phyloP scores from a whole-genome alignment of 92 coral and sea anemone genomes.

The Paramuricea clavata region DNA sequence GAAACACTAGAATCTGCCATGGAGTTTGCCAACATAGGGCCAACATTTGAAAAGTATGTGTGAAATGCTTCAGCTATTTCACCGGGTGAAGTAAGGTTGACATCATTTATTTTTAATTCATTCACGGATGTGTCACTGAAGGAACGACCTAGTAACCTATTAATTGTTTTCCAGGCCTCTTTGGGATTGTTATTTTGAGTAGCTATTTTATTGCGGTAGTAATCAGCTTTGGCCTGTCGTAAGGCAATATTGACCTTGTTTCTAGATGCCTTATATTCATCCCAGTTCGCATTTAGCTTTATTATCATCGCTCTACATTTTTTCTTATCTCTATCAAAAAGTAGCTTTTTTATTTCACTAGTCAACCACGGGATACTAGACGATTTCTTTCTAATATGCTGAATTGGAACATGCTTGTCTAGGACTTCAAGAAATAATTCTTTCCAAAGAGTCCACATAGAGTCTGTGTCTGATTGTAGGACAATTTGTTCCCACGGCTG shows the following conservation, averaged over 20 bases:
- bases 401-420: conserved; percentile 38
- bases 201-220: conserved; percentile 46
- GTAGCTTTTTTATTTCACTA: conserved; percentile 15
- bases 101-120: conserved; percentile 37
- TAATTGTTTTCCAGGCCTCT: no score
- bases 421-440: conserved; percentile 7
- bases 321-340: no score
- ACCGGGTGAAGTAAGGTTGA: background rate
- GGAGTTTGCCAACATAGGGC: no score
- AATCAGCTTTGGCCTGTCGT: no score
- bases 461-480: conserved; percentile 18
- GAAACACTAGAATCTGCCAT: no score
- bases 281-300: conserved; percentile 36
- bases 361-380: conserved; percentile 48
- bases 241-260: no score
- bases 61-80: no score
- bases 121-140: conserved; percentile 17
- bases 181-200: conserved; percentile 9
- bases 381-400: conserved; percentile 7
- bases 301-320: conserved; percentile 48
- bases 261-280: background rate
- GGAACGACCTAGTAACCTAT: conserved; percentile 14
- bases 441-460: conserved; percentile 32
- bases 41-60: no score
- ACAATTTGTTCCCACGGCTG: conserved; percentile 39